phyloP scores from a whole-genome alignment of 2,797 vertebrate genomes.

The Antrozous pallidus region DNA sequence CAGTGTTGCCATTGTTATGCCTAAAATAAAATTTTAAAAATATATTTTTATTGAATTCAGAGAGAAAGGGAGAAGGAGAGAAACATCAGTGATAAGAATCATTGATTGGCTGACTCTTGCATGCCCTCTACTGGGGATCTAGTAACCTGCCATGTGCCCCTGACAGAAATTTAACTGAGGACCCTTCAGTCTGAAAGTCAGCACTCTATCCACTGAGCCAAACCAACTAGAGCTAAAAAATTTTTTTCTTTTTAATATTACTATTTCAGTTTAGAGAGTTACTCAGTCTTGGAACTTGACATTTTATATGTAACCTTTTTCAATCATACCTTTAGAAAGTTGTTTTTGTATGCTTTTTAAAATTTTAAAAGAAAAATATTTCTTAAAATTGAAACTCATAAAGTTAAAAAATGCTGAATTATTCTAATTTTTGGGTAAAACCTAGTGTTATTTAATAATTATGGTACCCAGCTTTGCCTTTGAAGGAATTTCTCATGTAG shows the following conservation, averaged over 20 bases:
- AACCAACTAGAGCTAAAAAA: background rate
- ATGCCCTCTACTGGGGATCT: too few species aligned
- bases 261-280: background rate
- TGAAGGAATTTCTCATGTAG: constrained; percentile 26
- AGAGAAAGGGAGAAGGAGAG: too few species aligned
- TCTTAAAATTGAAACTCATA: constrained; percentile 7
- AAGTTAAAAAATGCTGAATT: background rate
- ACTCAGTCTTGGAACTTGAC: background rate
- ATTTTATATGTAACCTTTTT: background rate
- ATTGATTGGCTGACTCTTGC: too few species aligned
- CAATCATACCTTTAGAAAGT: background rate
- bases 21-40: background rate
- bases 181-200: too few species aligned
- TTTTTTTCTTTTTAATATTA: background rate
- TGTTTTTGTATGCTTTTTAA: background rate
- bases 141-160: too few species aligned
- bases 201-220: too few species aligned
- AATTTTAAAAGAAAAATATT: background rate
- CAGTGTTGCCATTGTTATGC: background rate
- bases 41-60: too few species aligned
- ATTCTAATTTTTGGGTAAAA: background rate
- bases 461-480: background rate
- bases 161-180: too few species aligned
- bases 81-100: too few species aligned
- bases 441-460: background rate